These are phyloP conservation scores for Gobio occitaniae DNA, from an alignment of 2,797 vertebrate species.

Conservation along the genomic window DNA sequence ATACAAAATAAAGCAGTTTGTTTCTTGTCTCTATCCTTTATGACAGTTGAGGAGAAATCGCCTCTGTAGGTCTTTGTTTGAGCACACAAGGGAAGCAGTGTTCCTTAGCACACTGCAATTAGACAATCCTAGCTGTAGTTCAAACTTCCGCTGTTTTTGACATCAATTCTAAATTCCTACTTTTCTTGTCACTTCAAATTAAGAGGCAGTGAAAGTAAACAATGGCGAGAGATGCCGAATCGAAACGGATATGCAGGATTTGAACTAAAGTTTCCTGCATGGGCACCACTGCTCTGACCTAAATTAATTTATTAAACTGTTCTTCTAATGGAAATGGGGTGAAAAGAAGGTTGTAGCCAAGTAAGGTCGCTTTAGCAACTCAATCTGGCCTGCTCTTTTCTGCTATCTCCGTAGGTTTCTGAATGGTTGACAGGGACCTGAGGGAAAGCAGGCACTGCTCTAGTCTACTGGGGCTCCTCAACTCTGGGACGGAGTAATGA, in stretches of 20 bases:
- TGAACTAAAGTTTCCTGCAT: not conserved
- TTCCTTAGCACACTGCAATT: slow-evolving; percentile 21
- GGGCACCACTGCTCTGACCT: slow-evolving; percentile 10
- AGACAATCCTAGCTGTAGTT: slow-evolving; percentile 5
- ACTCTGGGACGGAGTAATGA: slow-evolving; percentile 27
- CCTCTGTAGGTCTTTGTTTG: slow-evolving; percentile 18
- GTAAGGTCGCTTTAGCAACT: slow-evolving; percentile 1
- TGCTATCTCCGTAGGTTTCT: slow-evolving; percentile 26
- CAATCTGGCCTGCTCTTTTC: slow-evolving; percentile 36
- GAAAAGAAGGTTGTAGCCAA: not conserved
- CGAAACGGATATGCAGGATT: not conserved
- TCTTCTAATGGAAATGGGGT: not conserved
- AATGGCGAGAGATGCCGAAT: not conserved
- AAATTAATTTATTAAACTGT: slow-evolving; percentile 29
- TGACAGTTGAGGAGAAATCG: slow-evolving; percentile 17
- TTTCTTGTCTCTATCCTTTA: not conserved
- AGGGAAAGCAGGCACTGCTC: slow-evolving; percentile 56
- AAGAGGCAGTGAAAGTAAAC: slow-evolving; percentile 18
- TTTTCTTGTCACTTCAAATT: slow-evolving; percentile 20
- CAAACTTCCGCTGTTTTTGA: slow-evolving; percentile 17
- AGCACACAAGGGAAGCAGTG: slow-evolving; percentile 22
- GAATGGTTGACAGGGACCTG: slow-evolving; percentile 47
- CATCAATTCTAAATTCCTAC: slow-evolving; percentile 10
- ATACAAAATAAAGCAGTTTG: slow-evolving; percentile 10
- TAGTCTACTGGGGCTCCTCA: slow-evolving; percentile 40